Evolutionary conservation across 2,113 vertebrate species (phyloP), one percentile per base, ranked within the genome.

Genomic region (Prionailurus bengalensis): DNA sequence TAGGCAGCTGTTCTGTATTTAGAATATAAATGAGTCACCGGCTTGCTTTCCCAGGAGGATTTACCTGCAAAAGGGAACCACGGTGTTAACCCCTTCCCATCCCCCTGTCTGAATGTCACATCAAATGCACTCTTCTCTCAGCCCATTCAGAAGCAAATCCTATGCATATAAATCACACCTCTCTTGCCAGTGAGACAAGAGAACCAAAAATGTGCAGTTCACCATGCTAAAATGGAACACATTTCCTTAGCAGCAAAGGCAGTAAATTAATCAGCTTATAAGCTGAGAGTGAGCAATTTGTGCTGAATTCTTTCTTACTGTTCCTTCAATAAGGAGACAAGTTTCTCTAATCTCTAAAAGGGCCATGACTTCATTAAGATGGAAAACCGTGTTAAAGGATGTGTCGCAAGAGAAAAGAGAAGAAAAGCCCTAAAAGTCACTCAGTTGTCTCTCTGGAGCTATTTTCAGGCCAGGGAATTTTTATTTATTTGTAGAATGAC

Each of bases 251-350:
- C 96, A 97, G 65, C 74, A 71, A 98, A 98, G 98, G 97, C 97
- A 98, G 96, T 98, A 97, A 98, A 98, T 98, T 98, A 98, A 98
- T 98, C 97, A 96, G 80, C 84, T 98, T 98, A 97, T 98, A 98
- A 97, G 87, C 98, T 95, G 96, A 97, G 96, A 98, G 86, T 95
- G 95, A 98, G 94, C 97, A 97, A 97, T 98, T 98, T 98, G 96
- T 97, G 70, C 92, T 96, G 97, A 98, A 97, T 96, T 98, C 94
- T 98, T 98, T 97, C 89, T 97, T 97, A 97, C 94, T 98, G 95
- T 76, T 95, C 89, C 97, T 98, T 98, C 96, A 90, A 55, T 95
- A 94, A 94, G 92, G 93, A 98, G 98, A 93, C 84, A 68, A 86
- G 84, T 39, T 98, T 98, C 97, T 97, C 97, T 98, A 97, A 98